Conservation (phyloP, 2,797 vertebrate genomes). For the Miichthys miiuy region DNA sequence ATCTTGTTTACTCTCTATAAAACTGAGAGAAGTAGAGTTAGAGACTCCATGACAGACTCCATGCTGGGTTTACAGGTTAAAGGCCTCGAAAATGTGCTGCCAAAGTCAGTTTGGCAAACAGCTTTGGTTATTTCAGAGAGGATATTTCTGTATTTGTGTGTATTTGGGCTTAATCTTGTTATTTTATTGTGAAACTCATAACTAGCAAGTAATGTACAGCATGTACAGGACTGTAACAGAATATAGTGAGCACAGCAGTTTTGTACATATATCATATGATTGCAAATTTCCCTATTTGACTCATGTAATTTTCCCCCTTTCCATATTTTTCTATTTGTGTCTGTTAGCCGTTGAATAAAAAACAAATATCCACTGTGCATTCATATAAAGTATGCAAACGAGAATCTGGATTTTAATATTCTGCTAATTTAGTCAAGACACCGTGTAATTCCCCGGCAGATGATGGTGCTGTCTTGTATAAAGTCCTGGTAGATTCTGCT, state of each 20-base stretch:
- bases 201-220: neutral
- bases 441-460: slow-evolving; percentile 48
- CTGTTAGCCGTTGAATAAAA: neutral
- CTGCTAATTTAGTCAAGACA: slow-evolving; percentile 34
- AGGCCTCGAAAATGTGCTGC: too few species aligned
- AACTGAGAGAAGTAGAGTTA: neutral
- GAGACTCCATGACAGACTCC: neutral
- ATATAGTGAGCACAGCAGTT: neutral
- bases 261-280: neutral
- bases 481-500: slow-evolving; percentile 52
- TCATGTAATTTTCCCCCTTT: neutral
- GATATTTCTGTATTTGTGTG: neutral
- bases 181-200: neutral
- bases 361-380: neutral
- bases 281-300: neutral
- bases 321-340: slow-evolving; percentile 8
- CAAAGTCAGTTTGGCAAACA: too few species aligned
- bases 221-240: neutral
- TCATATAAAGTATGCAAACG: slow-evolving; percentile 8
- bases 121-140: too few species aligned
- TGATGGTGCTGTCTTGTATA: slow-evolving; percentile 42
- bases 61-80: too few species aligned
- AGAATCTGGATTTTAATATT: slow-evolving; percentile 41
- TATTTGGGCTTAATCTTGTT: neutral
- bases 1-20: neutral